phyloP scores from a whole-genome alignment of 2,113 vertebrate species.

The Ia io region DNA sequence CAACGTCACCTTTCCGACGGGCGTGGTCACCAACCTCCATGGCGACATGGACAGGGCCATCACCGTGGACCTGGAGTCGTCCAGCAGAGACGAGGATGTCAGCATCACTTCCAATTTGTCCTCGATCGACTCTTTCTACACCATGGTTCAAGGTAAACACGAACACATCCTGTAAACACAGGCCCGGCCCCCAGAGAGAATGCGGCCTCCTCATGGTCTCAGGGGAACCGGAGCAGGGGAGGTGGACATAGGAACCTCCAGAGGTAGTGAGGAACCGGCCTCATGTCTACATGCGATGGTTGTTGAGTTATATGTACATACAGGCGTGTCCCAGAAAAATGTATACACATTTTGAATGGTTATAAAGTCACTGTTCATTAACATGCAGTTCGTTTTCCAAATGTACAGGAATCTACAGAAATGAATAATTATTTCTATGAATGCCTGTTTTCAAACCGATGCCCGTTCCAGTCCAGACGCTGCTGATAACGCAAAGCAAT shows the following conservation, averaged over 20 bases:
- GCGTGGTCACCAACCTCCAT: slow-evolving; percentile 94
- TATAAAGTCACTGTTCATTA: no score
- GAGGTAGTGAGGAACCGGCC: background rate
- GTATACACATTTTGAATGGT: no score
- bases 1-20: slow-evolving; percentile 97
- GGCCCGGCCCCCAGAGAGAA: background rate
- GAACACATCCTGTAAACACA: background rate
- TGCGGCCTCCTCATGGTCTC: rapidly evolving
- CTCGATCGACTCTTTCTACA: slow-evolving; percentile 94
- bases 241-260: background rate
- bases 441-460: no score
- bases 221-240: background rate
- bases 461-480: no score
- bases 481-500: no score
- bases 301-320: background rate
- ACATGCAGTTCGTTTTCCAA: no score
- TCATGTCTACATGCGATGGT: background rate
- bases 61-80: slow-evolving; percentile 94
- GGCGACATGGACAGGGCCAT: slow-evolving; percentile 92
- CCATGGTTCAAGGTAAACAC: slow-evolving; percentile 93
- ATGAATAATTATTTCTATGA: no score
- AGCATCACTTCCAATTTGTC: slow-evolving; percentile 96
- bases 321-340: no score
- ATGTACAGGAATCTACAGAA: no score
- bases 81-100: slow-evolving; percentile 93